Conservation (phyloP, 2,797 vertebrate species). For the Percopsis omiscomaycus region DNA sequence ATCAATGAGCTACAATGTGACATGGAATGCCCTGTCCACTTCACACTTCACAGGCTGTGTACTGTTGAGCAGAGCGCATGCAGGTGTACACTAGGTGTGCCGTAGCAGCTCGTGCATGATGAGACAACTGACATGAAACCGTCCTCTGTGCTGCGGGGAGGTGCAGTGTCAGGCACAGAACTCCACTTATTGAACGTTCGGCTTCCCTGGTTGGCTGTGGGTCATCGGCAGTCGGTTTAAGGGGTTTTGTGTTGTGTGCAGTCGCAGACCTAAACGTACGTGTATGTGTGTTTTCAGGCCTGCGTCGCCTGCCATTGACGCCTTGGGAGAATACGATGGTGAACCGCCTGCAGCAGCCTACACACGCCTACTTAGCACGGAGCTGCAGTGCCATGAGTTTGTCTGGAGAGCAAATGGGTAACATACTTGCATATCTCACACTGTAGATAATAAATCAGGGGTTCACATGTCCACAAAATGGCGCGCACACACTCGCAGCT, state of each 20-base stretch:
- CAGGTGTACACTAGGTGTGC: slow-evolving; percentile 30
- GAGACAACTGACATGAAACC: slow-evolving; percentile 11
- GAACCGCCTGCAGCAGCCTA: slow-evolving; percentile 93
- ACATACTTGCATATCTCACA: slow-evolving; percentile 13
- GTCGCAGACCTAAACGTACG: not conserved
- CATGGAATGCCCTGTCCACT: slow-evolving; percentile 7
- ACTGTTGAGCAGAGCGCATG: slow-evolving; percentile 42
- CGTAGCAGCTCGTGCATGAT: slow-evolving; percentile 36
- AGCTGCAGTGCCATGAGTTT: slow-evolving; percentile 93
- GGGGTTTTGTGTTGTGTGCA: too few relatives aligned
- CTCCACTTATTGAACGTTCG: slow-evolving; percentile 24
- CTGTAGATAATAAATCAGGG: not conserved
- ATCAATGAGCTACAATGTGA: not conserved
- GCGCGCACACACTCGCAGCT: slow-evolving; percentile 1
- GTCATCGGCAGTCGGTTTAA: slow-evolving; percentile 12
- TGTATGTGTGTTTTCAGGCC: slow-evolving; percentile 73
- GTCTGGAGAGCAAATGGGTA: slow-evolving; percentile 91
- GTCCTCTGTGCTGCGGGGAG: slow-evolving; percentile 9
- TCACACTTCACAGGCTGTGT: slow-evolving; percentile 32
- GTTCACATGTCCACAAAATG: not conserved
- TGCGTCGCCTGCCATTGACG: slow-evolving; percentile 87
- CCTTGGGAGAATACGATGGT: slow-evolving; percentile 93
- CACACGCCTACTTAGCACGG: slow-evolving; percentile 95
- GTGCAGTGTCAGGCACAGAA: slow-evolving; percentile 3
- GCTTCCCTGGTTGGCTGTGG: slow-evolving; percentile 13